Evolutionary conservation across 2,888 invertebrate species (phyloP).

Genomic region (Lithophane ornitopus): DNA sequence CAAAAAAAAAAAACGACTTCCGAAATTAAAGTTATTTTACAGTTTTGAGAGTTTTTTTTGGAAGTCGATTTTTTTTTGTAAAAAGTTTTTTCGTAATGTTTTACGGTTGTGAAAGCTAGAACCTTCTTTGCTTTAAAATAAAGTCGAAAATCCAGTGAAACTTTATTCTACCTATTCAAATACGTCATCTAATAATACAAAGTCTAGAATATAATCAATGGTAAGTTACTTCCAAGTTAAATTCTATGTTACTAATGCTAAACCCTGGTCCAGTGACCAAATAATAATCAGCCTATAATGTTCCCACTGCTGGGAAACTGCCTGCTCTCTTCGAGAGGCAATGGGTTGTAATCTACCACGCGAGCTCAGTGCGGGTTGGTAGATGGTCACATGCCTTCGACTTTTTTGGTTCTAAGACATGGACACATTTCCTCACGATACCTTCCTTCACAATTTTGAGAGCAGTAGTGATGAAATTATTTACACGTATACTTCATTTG

Average conservation of each 20-base stretch:
- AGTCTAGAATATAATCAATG: not conserved
- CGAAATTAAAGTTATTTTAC: too few species aligned
- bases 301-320: not conserved
- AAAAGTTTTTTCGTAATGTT: too few species aligned
- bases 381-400: too few species aligned
- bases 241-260: not conserved
- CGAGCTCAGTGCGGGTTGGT: not conserved
- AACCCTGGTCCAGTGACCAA: too few species aligned
- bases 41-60: too few species aligned
- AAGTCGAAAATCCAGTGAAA: not conserved
- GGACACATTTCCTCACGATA: not conserved
- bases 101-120: not conserved
- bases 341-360: too few species aligned
- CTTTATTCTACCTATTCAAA: not conserved
- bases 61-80: too few species aligned
- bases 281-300: not conserved
- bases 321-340: not conserved
- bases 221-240: not conserved
- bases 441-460: not conserved
- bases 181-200: not conserved
- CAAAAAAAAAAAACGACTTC: too few species aligned
- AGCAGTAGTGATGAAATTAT: not conserved
- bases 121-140: not conserved
- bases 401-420: not conserved
- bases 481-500: too few species aligned